Evolutionary conservation across 2,888 invertebrate species (phyloP), one percentile per base, ranked within the genome.

Genomic region (Cloeon dipterum): DNA sequence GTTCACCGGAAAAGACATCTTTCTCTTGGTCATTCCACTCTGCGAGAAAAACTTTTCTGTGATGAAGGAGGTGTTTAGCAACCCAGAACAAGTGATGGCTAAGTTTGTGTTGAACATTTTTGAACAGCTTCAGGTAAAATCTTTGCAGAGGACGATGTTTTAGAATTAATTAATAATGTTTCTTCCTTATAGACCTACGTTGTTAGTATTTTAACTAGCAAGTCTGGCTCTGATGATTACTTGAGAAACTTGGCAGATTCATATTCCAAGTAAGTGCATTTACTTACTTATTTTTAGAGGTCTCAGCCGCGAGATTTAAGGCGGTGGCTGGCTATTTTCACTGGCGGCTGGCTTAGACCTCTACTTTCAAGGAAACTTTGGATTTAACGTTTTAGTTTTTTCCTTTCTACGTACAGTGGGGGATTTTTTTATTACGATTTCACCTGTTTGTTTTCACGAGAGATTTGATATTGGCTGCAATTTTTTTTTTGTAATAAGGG

Each of bases 21-120:
- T 93, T 59, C 70, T 72, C 36, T 79, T 91, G 41, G 78, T 94
- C 10, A 63, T 89, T 32, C 83, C 85, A 1, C 63, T 96, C 46
- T 94, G 93, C 57, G 75, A 75, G 47, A 77, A 76, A 51, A 89
- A 85, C 59, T 69, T 83, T 55, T 68, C 73, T 47, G 66, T 79
- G 42, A 82, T 86, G 42, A 74, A 74, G 50, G 75, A 78, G 50
- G 93, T 98, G 2, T 98, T 98, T 54, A 76, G 76, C 5, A 89
- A 88, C 56, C 89, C 93, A 0, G 86, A 93, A 45, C 85, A 88
- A 62, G 93, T 98, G 7, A 91, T 96, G 86, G 82, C 86, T 40
- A 96, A 96, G 62, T 89, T 94, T 57, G 83, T 98, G 33, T 65
- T 94, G 14, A 93, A 93, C 54, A 81, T 98, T 42, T 98, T 89